Base-by-base conservation (phyloP, 2,888 invertebrate genomes). In the Dioctria rufipes region DNA sequence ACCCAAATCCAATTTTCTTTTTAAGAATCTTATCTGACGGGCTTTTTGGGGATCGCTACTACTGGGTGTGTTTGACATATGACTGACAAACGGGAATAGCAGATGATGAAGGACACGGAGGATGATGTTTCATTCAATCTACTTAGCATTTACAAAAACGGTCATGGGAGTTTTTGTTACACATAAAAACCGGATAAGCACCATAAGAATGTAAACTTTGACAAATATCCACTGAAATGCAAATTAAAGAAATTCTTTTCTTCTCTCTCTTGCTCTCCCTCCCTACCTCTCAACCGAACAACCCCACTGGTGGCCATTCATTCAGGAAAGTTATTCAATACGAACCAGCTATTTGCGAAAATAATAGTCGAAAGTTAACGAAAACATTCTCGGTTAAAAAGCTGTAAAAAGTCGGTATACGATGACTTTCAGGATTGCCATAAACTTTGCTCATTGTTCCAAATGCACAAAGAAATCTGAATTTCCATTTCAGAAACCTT, bases 21-120 rank as follows among this genome's bases (percentile, higher is more conserved):
- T 42, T 37, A 79, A 66, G 75, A 78, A 67, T 79, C 58, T 69
- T 79, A 79, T 79, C 79, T 79, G 79, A 69, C 46, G 79, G 66
- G 67, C 51, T 60, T 69, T 49, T 42, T 43, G 2, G 60, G 25
- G 61, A 51, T 65, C 69, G 40, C 69, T 42, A 54, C 63, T 54
- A 54, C 80, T 58, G 66, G 58, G 75, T 80, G 75, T 80, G 40
- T 60, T 66, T 80, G 66, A 80, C 63, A 51, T 67, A 43, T 58
- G 79, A 79, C 67, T 79, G 79, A 79, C 79, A 69, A 69, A 79
- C 43, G 46, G 54, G 51, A 51, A 25, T 42, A 46, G 43, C 39
- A 67, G 79, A 67, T 79, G 78, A 79, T 69, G 67, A 79, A 58
- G 79, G 69, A 69, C 79, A 79, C 39, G 46, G 43, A 79, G 46